Conservation (phyloP, 1,140 invertebrate species). For the Harlomillsia oculata region DNA sequence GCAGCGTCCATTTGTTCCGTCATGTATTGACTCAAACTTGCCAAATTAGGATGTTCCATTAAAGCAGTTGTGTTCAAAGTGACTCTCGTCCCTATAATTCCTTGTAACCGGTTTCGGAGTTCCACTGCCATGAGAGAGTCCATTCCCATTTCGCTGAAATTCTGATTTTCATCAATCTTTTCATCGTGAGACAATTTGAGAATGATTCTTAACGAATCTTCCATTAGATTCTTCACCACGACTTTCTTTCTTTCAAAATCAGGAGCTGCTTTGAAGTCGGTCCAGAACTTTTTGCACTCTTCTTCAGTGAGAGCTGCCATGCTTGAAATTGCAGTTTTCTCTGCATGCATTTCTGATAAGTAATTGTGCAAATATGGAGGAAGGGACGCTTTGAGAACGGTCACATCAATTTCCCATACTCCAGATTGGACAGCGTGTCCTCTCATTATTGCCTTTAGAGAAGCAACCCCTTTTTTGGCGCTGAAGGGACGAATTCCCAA, state of each 20-base stretch:
- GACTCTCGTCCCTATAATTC: background rate
- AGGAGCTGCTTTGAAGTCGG: background rate
- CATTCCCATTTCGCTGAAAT: constrained; percentile 3
- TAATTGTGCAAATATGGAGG: background rate
- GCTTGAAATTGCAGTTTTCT: background rate
- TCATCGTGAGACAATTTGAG: background rate
- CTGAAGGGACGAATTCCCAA: background rate
- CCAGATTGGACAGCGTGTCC: background rate
- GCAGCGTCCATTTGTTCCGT: background rate
- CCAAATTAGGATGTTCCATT: constrained; percentile 1
- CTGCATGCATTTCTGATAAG: background rate
- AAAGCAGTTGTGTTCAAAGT: constrained; percentile 4
- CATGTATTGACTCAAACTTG: background rate
- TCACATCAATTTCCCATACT: background rate
- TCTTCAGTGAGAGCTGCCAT: background rate
- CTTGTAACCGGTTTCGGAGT: constrained; percentile 4
- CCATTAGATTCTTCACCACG: background rate
- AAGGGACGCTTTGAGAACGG: background rate
- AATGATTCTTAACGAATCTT: background rate
- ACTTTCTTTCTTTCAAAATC: background rate
- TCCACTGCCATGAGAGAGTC: constrained; percentile 11
- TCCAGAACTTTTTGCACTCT: constrained; percentile 5
- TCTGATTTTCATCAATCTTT: constrained; percentile 2
- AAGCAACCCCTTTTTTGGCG: background rate
- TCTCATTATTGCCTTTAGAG: background rate